Base-by-base conservation (phyloP, 2,113 vertebrate species). In the Anhinga anhinga region DNA sequence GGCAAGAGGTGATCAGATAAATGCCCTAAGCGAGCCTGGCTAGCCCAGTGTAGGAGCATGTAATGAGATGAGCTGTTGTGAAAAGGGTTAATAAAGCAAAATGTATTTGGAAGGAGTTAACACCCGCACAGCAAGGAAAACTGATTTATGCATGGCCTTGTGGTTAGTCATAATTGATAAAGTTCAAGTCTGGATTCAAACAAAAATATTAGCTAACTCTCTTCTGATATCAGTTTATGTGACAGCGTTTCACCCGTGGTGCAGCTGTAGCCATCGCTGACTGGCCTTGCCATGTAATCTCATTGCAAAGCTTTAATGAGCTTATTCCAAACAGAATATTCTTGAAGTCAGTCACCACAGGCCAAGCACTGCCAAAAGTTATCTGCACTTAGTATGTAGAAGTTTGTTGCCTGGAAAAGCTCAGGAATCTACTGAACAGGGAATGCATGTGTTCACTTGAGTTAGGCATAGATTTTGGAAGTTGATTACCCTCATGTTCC, bases 201-300 rank as follows among this genome's bases (percentile, higher is more conserved):
- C 30, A 59, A 72, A 63, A 86, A 40, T 15, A 32, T 1, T 61
- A 27, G 67, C 63, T 27, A 10, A 77, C 0, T 0, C 42, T 69
- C 45, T 32, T 61, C 72, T 67, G 86, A 58, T 38, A 27, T 66
- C 30, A 12, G 9, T 34, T 44, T 40, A 1, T 36, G 44, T 56
- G 82, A 49, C 59, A n/a, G 2, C 36, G 2, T 19, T 52, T 76
- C 40, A 56, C 26, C 52, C 1, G 0, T 56, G 71, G 25, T 1
- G 0, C 14, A 14, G 50, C 78, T 73, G 78, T 3, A 30, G 73
- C 65, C 0, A 0, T 61, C 1, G 1, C 4, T 66, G 66, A 25
- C 44, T 32, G 80, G 59, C 72, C 67, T 66, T 70, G 23, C 63
- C 50, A 19, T 0, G 0, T 38, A 40, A 45, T 45, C 45, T 63